Conservation (phyloP, 2,797 vertebrate genomes). For the Hapalemur alaotrensis region DNA sequence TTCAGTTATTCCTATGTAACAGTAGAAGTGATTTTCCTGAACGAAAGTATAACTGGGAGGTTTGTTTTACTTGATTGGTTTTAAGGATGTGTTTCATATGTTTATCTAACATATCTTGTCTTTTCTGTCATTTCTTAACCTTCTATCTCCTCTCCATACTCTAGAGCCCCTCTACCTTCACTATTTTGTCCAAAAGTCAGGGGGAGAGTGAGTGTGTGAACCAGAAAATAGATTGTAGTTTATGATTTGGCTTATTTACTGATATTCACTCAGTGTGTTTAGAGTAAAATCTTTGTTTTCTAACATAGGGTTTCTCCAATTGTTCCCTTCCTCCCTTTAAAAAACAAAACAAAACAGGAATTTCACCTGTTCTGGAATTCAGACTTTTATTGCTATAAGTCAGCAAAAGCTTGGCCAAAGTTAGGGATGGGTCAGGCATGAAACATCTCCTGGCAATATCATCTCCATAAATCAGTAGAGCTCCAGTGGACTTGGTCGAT, state of each 20-base stretch:
- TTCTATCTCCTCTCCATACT: neutral
- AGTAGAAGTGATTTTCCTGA: constrained; percentile 15
- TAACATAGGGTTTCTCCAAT: neutral
- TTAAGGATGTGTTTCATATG: neutral
- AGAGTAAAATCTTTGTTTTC: neutral
- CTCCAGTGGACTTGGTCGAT: neutral
- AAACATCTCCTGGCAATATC: neutral
- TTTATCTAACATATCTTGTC: neutral
- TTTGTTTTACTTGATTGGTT: neutral
- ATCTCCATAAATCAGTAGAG: neutral
- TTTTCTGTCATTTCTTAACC: constrained; percentile 5
- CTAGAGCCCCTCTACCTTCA: neutral
- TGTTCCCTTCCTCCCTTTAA: neutral
- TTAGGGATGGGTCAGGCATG: neutral
- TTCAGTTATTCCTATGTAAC: constrained; percentile 6
- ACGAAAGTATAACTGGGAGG: neutral
- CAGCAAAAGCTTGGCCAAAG: neutral
- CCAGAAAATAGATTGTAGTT: neutral
- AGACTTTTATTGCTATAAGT: neutral
- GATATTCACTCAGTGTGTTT: neutral
- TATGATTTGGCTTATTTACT: neutral
- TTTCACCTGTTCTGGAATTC: constrained; percentile 11
- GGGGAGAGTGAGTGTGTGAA: neutral
- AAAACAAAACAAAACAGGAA: neutral
- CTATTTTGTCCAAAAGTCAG: constrained; percentile 39